These are phyloP conservation scores for Ernsta delagoae DNA, from an alignment of 2,888 invertebrate species.

Conservation along the genomic window DNA sequence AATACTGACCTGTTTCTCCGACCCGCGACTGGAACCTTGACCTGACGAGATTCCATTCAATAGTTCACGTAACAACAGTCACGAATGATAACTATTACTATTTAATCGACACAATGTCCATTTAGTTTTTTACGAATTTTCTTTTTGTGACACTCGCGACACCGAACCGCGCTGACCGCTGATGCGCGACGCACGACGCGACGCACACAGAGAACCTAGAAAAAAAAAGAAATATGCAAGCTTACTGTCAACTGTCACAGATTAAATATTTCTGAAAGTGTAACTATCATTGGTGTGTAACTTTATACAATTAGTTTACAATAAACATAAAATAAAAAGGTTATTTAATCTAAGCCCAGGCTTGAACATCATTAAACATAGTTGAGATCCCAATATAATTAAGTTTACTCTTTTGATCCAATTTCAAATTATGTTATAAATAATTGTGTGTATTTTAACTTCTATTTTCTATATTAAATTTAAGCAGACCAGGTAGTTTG, in stretches of 20 bases:
- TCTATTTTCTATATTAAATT: too few relatives aligned
- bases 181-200: slow-evolving; percentile 47
- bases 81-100: slow-evolving; percentile 60
- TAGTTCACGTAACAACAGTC: slow-evolving; percentile 61
- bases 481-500: too few relatives aligned
- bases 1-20: slow-evolving; percentile 67
- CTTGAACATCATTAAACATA: too few relatives aligned
- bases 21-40: slow-evolving; percentile 51
- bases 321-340: background rate
- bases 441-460: too few relatives aligned
- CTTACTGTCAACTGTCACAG: background rate
- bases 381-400: too few relatives aligned
- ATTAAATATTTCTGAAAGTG: background rate
- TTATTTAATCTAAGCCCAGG: too few relatives aligned
- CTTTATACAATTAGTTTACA: background rate
- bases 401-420: too few relatives aligned
- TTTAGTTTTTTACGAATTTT: slow-evolving; percentile 67
- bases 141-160: slow-evolving; percentile 69
- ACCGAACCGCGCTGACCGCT: slow-evolving; percentile 51
- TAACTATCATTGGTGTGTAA: background rate
- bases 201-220: too few relatives aligned
- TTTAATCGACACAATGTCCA: slow-evolving; percentile 74
- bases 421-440: too few relatives aligned
- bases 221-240: background rate
- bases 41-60: slow-evolving; percentile 62